A percentile compares a stretch with the other conserved stretches of the same genome.
Evolutionary conservation across 2,113 vertebrate genomes (phyloP).

Genomic region (Meleagris gallopavo): DNA sequence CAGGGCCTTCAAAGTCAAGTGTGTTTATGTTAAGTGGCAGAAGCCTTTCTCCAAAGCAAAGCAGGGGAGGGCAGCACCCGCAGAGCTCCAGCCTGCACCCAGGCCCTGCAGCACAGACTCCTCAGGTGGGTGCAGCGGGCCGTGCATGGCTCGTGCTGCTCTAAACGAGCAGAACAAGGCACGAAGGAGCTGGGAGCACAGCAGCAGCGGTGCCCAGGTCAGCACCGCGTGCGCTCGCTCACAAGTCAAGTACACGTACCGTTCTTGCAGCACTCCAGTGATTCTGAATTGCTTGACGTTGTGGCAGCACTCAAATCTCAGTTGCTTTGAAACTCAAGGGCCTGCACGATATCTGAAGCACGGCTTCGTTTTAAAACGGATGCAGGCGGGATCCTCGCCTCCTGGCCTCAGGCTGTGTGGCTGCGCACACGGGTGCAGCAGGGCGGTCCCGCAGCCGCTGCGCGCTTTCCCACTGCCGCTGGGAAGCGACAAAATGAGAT

Average conservation of each 20-base stretch:
- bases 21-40: neutral
- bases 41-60: neutral
- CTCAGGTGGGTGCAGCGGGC: neutral
- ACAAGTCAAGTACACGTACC: constrained; percentile 22
- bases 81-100: rapidly evolving
- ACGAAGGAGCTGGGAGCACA: neutral
- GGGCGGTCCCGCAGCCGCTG: neutral
- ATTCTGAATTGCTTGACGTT: constrained; percentile 58
- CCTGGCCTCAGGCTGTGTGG: neutral
- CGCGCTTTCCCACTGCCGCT: neutral
- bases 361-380: constrained; percentile 10
- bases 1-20: neutral
- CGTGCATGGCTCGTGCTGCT: rapidly evolving
- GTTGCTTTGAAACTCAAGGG: constrained; percentile 55
- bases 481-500: constrained; percentile 34
- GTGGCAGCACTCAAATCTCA: constrained; percentile 22
- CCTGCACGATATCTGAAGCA: constrained; percentile 15
- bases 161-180: neutral
- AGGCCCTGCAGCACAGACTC: neutral
- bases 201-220: neutral
- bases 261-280: constrained; percentile 55
- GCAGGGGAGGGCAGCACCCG: neutral
- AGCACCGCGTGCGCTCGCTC: neutral
- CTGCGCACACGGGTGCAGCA: neutral
- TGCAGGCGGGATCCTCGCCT: neutral